Conservation (phyloP, 2,888 invertebrate species). For the Stenchaetothrips biformis region DNA sequence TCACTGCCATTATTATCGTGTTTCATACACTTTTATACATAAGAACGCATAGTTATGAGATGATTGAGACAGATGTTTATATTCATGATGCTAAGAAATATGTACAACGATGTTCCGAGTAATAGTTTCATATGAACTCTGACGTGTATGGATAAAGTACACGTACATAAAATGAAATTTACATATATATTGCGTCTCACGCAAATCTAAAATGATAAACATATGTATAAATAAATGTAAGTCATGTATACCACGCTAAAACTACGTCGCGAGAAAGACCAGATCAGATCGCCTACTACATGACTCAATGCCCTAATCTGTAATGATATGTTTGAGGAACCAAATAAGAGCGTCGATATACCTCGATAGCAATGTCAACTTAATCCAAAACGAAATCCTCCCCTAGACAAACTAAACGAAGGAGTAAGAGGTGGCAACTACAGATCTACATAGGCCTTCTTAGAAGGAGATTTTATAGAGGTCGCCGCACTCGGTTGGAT, state of each 20-base stretch:
- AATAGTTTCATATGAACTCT: neutral
- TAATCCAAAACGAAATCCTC: neutral
- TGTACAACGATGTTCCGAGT: neutral
- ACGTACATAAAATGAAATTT: neutral
- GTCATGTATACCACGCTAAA: neutral
- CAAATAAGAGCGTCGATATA: neutral
- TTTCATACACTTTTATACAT: neutral
- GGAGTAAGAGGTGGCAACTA: neutral
- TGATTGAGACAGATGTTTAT: neutral
- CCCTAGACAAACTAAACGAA: neutral
- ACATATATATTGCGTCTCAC: neutral
- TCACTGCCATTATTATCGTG: neutral
- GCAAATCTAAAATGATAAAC: neutral
- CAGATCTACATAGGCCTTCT: neutral
- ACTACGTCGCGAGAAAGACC: neutral
- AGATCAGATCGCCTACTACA: neutral
- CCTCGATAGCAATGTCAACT: neutral
- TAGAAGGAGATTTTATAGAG: neutral
- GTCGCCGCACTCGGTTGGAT: neutral
- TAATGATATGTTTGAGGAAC: slow-evolving; percentile 1
- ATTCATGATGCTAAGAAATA: neutral
- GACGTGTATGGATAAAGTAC: neutral
- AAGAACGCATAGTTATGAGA: neutral
- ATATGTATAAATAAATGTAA: neutral
- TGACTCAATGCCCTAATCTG: neutral